Evolutionary conservation across 2,888 invertebrate genomes (phyloP).

Genomic region (Trichogramma dendrolimi): DNA sequence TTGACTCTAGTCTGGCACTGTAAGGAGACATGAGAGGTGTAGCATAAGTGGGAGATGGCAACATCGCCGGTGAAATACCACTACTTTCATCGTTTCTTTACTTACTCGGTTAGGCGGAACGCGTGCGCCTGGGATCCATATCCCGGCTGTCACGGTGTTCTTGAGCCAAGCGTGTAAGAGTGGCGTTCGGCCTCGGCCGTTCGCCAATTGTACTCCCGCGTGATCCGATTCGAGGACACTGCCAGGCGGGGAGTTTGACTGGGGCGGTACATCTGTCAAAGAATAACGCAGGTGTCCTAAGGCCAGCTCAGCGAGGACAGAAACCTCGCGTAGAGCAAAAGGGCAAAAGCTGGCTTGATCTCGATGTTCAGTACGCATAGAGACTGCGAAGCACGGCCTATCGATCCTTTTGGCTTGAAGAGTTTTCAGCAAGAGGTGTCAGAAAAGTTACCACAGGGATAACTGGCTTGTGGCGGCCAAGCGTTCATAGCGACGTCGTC

Average conservation of each 20-base stretch:
- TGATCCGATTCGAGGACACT: conserved; percentile 59
- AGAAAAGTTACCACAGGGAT: no score
- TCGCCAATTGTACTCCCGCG: conserved; percentile 52
- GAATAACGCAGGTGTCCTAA: conserved; percentile 65
- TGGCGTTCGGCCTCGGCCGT: conserved; percentile 47
- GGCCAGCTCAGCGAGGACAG: conserved; percentile 63
- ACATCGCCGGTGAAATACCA: conserved; percentile 38
- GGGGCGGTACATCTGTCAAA: conserved; percentile 67
- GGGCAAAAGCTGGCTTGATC: conserved; percentile 44
- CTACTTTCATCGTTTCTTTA: conserved; percentile 55
- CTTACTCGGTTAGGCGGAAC: conserved; percentile 56
- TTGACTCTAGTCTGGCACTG: conserved; percentile 65
- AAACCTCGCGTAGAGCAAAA: conserved; percentile 70
- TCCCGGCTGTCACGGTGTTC: conserved; percentile 48
- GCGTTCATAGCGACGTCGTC: no score
- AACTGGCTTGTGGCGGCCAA: no score
- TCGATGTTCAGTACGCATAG: conserved; percentile 49
- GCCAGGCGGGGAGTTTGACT: conserved; percentile 65
- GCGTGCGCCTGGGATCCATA: conserved; percentile 45
- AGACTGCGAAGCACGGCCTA: conserved; percentile 65
- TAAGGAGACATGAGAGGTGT: conserved; percentile 63
- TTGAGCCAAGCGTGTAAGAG: conserved; percentile 48
- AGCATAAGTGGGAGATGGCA: conserved; percentile 56
- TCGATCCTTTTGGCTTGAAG: no score
- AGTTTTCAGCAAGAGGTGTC: no score